phyloP scores from a whole-genome alignment of 2,797 vertebrate species.

The Graptemys geographica region DNA sequence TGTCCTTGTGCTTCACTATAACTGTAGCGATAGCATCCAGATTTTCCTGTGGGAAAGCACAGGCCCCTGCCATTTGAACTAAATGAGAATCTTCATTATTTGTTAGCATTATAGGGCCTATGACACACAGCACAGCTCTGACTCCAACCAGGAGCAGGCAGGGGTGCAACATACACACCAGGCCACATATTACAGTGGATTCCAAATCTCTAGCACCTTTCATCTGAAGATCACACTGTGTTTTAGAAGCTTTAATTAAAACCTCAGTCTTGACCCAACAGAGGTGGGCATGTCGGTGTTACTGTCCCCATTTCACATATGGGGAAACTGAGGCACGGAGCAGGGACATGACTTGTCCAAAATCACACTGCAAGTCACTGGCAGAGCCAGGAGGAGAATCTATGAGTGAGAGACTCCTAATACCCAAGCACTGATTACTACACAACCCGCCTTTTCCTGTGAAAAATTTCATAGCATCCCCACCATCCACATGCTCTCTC shows the following conservation, averaged over 20 bases:
- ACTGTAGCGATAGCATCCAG: background rate
- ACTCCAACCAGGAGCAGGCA: background rate
- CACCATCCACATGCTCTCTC: background rate
- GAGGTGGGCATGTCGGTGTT: background rate
- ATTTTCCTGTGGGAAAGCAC: background rate
- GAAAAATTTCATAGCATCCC: background rate
- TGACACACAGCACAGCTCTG: background rate
- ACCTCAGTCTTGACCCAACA: background rate
- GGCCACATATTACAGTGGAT: background rate
- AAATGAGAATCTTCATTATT: background rate
- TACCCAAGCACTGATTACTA: background rate
- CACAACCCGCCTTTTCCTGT: background rate
- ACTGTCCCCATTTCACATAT: background rate
- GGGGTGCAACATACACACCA: background rate
- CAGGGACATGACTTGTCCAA: background rate
- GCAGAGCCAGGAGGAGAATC: background rate
- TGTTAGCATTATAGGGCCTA: background rate
- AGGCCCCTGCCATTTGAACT: background rate
- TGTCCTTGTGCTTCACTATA: background rate
- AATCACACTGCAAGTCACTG: too few relatives aligned
- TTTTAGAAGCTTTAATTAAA: background rate
- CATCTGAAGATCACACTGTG: background rate
- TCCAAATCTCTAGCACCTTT: background rate
- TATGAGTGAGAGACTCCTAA: background rate
- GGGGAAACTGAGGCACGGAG: background rate